Evolutionary conservation across 1,140 invertebrate species (phyloP).

Genomic region (Cardiocondyla obscurior): DNA sequence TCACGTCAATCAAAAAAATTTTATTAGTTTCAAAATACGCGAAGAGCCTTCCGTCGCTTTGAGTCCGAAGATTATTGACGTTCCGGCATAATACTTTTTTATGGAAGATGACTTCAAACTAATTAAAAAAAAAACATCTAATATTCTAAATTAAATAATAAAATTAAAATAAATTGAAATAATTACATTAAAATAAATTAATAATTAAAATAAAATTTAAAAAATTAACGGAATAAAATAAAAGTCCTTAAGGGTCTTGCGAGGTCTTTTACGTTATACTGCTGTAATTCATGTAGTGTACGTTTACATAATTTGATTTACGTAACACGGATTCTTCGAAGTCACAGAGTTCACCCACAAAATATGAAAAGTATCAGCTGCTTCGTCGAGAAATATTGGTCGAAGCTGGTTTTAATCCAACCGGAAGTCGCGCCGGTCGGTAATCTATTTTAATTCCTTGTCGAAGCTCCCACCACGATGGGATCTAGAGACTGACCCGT

Average conservation of each 20-base stretch:
- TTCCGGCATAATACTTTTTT: background rate
- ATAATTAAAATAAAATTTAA: no score
- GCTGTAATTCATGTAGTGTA: background rate
- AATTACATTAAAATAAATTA: no score
- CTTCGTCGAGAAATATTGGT: background rate
- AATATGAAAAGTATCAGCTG: constrained; percentile 23
- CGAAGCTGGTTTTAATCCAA: constrained; percentile 70
- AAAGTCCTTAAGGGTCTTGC: background rate
- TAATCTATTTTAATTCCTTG: constrained; percentile 77
- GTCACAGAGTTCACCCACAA: background rate
- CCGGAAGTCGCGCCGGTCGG: constrained; percentile 61
- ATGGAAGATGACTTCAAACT: background rate
- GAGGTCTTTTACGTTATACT: background rate
- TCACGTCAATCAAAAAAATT: background rate
- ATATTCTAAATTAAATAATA: no score
- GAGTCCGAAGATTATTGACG: background rate
- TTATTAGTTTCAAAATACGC: background rate
- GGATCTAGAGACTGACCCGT: constrained; percentile 67
- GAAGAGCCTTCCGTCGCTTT: background rate
- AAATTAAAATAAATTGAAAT: no score
- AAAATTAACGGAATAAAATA: no score
- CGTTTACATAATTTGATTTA: background rate
- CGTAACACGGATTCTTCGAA: background rate
- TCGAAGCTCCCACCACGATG: constrained; percentile 76
- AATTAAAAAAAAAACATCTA: background rate